These are phyloP conservation scores for Drosophila parthenogenetica DNA, from an alignment of 2,888 invertebrate genomes.

Conservation along the genomic window DNA sequence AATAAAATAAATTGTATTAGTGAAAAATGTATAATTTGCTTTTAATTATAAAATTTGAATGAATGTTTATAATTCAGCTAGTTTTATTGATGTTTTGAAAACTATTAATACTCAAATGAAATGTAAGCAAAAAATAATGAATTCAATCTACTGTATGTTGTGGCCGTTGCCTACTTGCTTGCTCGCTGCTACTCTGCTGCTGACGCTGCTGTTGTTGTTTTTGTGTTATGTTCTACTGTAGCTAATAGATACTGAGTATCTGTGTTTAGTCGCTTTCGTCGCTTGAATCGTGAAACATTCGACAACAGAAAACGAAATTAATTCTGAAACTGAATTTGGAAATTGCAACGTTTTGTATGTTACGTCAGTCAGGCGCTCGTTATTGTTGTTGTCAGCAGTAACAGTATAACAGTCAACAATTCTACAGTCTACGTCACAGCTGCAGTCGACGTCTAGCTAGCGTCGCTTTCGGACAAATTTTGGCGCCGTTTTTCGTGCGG, in stretches of 20 bases:
- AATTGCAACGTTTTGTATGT: conserved; percentile 69
- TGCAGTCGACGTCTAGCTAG: not conserved
- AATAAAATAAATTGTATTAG: too few relatives aligned
- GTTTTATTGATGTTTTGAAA: not conserved
- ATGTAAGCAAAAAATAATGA: not conserved
- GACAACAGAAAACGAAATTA: conserved; percentile 67
- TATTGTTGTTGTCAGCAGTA: conserved; percentile 32
- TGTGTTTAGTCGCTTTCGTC: conserved; percentile 82
- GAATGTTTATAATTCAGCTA: not conserved
- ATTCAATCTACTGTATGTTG: conserved; percentile 43
- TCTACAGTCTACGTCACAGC: not conserved
- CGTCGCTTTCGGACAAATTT: conserved; percentile 48
- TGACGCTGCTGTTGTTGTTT: conserved; percentile 49
- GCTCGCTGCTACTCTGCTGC: conserved; percentile 21
- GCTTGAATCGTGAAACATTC: conserved; percentile 82
- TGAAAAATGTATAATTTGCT: too few relatives aligned
- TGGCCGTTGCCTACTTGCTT: conserved; percentile 35
- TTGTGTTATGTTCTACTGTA: conserved; percentile 79
- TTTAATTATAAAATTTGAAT: too few relatives aligned
- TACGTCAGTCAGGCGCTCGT: conserved; percentile 64
- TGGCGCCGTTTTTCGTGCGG: conserved; percentile 66
- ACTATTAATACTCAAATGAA: not conserved
- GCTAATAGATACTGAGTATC: conserved; percentile 78
- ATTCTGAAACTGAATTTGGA: conserved; percentile 51
- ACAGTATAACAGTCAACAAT: conserved; percentile 6